Evolutionary conservation across 2,113 vertebrate species (phyloP), one percentile per base, ranked within the genome.

Genomic region (Chaetorhynchus papuensis): DNA sequence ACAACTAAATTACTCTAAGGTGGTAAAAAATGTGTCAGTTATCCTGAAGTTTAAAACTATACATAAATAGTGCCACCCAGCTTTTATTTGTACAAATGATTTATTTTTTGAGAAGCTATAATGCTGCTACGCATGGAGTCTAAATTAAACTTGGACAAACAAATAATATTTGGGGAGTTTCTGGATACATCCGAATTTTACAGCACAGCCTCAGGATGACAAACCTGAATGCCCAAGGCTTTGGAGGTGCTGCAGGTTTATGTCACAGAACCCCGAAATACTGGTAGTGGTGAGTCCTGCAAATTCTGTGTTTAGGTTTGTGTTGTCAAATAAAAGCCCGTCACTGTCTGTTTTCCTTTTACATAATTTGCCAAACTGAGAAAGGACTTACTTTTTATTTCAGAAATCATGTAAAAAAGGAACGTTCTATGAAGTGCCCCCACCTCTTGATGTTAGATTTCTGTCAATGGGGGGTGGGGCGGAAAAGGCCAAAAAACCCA

Each of bases 391-490:
- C 5, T 6, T 64, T 91, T 56, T 15, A 21, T 15, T 54, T 59
- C 16, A 78, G 24, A 79, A 26, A 65, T 49, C 45, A 49, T 59
- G 31, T 7, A 31, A 57, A 83, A 78, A 45, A 10, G 9, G 7
- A 7, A 7, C 31, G 7, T 44, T 45, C 24, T 65, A 1, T 57
- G 18, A 35, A 60, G 17, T 50, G 4, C 17, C 11, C 21, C 7
- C 9, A 47, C 19, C 4, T 80, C 19, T 31, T 74, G 27, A 50
- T 65, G 11, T 54, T 41, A 72, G 41, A 70, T 45, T 80, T 79
- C 19, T 78, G 5, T 10, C n/a, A 17, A 11, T 9, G 9, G 6
- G 2, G 5, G n/a, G n/a, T n/a, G n/a, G 2, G 2, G 1, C 0
- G 23, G 42, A n/a, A 52, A 52, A 11, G 2, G 4, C 4, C 37